A percentile compares a stretch with the other conserved stretches of the same genome.
Conservation (phyloP, 1,140 invertebrate genomes). For the Drosophila melanica region DNA sequence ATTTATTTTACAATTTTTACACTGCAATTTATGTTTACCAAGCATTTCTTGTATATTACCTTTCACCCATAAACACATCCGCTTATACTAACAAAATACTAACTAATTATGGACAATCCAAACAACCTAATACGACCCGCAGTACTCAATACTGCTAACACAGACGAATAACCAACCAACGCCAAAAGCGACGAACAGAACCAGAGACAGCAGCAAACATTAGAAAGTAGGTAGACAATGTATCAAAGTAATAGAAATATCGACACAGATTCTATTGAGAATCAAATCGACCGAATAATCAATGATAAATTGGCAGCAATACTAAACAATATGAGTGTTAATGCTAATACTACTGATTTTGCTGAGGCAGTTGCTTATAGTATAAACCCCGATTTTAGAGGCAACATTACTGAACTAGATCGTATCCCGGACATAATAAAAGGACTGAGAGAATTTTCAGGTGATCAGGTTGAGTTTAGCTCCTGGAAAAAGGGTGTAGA, state of each 20-base stretch:
- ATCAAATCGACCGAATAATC: not conserved
- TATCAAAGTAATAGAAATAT: not conserved
- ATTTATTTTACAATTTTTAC: no score
- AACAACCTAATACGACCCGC: not conserved
- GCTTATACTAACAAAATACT: slow-evolving; percentile 2
- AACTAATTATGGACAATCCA: not conserved
- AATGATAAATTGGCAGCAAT: not conserved
- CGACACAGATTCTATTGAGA: not conserved
- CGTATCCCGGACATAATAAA: no score
- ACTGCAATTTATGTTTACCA: no score
- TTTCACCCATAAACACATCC: not conserved
- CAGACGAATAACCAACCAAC: not conserved
- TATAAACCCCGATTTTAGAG: not conserved
- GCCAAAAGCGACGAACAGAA: not conserved
- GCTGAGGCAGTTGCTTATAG: not conserved
- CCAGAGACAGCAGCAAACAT: not conserved
- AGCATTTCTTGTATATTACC: no score
- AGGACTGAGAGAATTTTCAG: no score
- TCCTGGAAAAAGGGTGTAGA: no score
- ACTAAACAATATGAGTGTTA: not conserved
- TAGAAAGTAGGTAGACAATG: not conserved
- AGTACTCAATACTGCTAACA: not conserved
- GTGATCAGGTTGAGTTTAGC: no score
- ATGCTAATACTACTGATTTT: not conserved
- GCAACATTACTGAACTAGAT: not conserved